These are phyloP conservation scores for Triplophysa tibetana DNA, from an alignment of 2,113 vertebrate genomes.

Conservation along the genomic window DNA sequence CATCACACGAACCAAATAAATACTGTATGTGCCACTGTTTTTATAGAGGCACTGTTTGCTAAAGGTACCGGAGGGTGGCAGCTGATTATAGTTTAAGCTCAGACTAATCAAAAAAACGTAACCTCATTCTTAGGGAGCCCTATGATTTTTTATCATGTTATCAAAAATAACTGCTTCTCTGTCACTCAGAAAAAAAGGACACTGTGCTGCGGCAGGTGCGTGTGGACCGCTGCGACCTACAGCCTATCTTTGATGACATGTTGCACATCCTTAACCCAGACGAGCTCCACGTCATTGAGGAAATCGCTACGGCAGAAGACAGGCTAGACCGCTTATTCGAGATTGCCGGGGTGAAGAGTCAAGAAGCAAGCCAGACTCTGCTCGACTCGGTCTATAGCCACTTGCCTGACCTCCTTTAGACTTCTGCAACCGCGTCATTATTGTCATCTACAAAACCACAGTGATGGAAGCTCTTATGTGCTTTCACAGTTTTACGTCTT, in stretches of 20 bases:
- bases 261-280: slow-evolving; percentile 94
- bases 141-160: neutral
- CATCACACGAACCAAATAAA: neutral
- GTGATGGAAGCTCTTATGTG: neutral
- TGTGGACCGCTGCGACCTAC: slow-evolving; percentile 93
- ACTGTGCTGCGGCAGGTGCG: slow-evolving; percentile 95
- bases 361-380: slow-evolving; percentile 96
- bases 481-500: neutral
- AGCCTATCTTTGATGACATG: slow-evolving; percentile 98
- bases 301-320: slow-evolving; percentile 90
- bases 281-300: slow-evolving; percentile 89
- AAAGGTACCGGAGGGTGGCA: too few species aligned
- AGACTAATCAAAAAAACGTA: too few species aligned
- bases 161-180: neutral
- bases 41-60: too few species aligned
- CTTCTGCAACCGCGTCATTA: neutral
- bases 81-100: too few species aligned
- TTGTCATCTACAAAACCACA: neutral
- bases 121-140: too few species aligned
- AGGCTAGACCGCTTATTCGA: slow-evolving; percentile 94
- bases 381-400: slow-evolving; percentile 98
- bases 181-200: slow-evolving; percentile 92
- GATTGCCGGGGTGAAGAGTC: slow-evolving; percentile 94
- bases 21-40: too few species aligned
- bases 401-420: slow-evolving; percentile 89